Evolutionary conservation across 92 coral and sea anemone genomes (phyloP), one percentile per base, ranked within the genome.

Genomic region (Epizoanthus illoricatus): DNA sequence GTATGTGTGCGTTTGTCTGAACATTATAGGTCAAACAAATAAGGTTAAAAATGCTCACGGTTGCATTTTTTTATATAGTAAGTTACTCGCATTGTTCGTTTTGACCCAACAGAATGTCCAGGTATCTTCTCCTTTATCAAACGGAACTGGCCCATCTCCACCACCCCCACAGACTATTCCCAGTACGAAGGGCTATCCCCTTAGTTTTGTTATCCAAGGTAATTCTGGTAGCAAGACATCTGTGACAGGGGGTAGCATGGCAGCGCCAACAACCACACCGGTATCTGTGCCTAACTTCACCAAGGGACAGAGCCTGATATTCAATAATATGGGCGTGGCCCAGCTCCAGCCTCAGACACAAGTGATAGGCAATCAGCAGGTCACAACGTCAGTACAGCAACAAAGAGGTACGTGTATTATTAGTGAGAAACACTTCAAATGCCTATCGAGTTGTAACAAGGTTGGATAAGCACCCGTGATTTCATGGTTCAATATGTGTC

Each of bases 71-170:
- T 39, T 15, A 66, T 24, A 5, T 7, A 0, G 0, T 39, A 36
- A 36, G 3, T 33, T 36, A 47, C 7, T n/a, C 33, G 12, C 2
- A 20, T 18, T 45, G 1, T 43, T 71, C 19, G 45, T 41, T 43
- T 71, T 3, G 12, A 71, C 58, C 45, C 28, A 54, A 7, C 64
- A 74, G 80, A 54, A 54, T 43, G 87, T 81, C 3, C 95, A 94
- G 81, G 89, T 90, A 12, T 87, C 83, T 11, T 84, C 92, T 12
- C 87, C 97, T 33, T 82, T 96, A 78, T 89, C 93, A 39, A 96
- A 96, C 83, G 99, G 99, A 18, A 91, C 99, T 40, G 96, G 91
- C 5, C 96, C 98, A 5, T 96, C 99, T 16, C 99, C 90, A 16
- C 90, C 90, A 23, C 84, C 98, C 20, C 90, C 98, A 6, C 99